These are phyloP conservation scores for Microplitis manilae DNA, from an alignment of 2,888 invertebrate species.

Conservation along the genomic window DNA sequence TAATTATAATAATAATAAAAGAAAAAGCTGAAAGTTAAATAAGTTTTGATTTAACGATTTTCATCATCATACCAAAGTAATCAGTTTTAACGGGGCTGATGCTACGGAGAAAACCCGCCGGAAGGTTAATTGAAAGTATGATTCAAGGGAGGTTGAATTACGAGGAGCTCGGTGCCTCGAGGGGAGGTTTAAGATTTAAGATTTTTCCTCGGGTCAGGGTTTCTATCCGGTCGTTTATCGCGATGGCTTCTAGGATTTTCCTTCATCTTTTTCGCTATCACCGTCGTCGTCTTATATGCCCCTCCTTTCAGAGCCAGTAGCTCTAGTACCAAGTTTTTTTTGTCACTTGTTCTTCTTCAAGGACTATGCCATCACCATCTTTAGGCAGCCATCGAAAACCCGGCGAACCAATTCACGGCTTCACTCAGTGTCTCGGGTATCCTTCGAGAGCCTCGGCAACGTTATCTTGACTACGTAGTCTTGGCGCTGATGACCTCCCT, in stretches of 20 bases:
- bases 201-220: background rate
- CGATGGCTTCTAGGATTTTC: background rate
- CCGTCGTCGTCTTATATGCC: no score
- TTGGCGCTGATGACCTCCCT: background rate
- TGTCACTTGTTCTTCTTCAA: background rate
- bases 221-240: conserved; percentile 5
- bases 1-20: background rate
- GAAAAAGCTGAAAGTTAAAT: background rate
- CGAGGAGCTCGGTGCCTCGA: background rate
- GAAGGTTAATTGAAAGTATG: background rate
- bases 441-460: background rate
- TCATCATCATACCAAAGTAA: background rate
- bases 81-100: background rate
- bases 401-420: background rate
- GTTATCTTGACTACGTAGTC: background rate
- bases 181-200: background rate
- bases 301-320: no score
- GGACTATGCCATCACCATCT: no score
- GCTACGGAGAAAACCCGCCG: background rate
- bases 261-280: no score
- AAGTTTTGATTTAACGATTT: background rate
- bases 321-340: background rate
- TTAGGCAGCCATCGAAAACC: background rate
- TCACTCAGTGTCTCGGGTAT: background rate
- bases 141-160: background rate